phyloP scores from a whole-genome alignment of 2,113 vertebrate genomes.

The Silurus glanis region DNA sequence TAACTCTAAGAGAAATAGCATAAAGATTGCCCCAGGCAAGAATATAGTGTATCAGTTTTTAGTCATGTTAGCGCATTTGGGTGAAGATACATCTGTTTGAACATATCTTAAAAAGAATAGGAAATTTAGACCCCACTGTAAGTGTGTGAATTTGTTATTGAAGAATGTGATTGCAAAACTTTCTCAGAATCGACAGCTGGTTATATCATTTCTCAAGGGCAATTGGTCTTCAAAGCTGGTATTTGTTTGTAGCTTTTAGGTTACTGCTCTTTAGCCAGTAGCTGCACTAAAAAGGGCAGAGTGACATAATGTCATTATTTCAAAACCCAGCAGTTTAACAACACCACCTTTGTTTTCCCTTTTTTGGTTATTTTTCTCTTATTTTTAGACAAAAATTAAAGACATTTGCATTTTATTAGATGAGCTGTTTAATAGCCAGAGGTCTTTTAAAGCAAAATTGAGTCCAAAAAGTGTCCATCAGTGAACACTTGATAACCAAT shows the following conservation, averaged over 20 bases:
- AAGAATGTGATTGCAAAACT: background rate
- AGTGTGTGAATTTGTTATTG: conserved; percentile 1
- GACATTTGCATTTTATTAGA: too few species aligned
- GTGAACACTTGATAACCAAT: too few species aligned
- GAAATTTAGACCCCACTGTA: background rate
- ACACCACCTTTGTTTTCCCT: background rate
- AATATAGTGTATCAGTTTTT: background rate
- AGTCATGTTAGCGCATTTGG: background rate
- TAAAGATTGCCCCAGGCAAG: background rate
- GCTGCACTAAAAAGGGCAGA: background rate
- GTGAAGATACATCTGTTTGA: background rate
- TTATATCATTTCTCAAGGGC: background rate
- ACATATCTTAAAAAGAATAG: background rate
- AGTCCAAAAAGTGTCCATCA: too few species aligned
- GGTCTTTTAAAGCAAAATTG: too few species aligned
- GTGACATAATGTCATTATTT: conserved; percentile 10
- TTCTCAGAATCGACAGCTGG: background rate
- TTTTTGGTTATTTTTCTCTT: background rate
- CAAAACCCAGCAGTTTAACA: conserved; percentile 52
- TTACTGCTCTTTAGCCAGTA: background rate
- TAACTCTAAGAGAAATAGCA: background rate
- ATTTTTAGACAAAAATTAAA: background rate
- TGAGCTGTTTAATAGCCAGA: too few species aligned
- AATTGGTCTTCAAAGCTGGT: background rate
- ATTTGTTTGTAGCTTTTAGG: conserved; percentile 21